Evolutionary conservation across 2,113 vertebrate species (phyloP).

Genomic region (Aegithalos caudatus): DNA sequence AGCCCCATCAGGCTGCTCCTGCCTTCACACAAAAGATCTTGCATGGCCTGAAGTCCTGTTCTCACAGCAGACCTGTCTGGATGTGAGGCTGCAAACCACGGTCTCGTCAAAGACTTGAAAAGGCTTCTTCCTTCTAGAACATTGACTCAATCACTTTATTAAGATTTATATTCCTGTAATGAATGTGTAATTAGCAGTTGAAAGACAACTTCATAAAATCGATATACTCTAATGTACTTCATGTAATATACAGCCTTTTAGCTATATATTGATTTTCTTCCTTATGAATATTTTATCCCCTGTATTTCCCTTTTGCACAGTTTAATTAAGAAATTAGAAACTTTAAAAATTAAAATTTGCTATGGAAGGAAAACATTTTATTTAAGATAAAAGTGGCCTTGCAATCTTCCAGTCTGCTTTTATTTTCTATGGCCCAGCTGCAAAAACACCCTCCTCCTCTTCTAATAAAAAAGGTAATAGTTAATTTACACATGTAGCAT

Average conservation of each 20-base stretch:
- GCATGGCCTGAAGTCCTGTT: background rate
- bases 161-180: background rate
- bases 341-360: background rate
- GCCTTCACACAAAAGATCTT: background rate
- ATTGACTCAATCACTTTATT: background rate
- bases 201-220: conserved; percentile 22
- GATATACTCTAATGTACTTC: background rate
- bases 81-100: background rate
- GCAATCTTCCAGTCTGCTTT: background rate
- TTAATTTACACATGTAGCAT: background rate
- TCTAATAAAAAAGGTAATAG: background rate
- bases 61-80: background rate
- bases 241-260: background rate
- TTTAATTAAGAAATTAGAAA: background rate
- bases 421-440: background rate
- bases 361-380: background rate
- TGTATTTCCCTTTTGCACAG: background rate
- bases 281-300: background rate
- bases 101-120: background rate
- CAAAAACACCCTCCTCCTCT: background rate
- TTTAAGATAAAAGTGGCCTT: background rate
- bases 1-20: background rate
- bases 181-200: conserved; percentile 26
- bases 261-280: conserved; percentile 4
- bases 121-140: background rate